Conservation (phyloP, 92 coral and sea anemone species). For the Anthopleura xanthogrammica region DNA sequence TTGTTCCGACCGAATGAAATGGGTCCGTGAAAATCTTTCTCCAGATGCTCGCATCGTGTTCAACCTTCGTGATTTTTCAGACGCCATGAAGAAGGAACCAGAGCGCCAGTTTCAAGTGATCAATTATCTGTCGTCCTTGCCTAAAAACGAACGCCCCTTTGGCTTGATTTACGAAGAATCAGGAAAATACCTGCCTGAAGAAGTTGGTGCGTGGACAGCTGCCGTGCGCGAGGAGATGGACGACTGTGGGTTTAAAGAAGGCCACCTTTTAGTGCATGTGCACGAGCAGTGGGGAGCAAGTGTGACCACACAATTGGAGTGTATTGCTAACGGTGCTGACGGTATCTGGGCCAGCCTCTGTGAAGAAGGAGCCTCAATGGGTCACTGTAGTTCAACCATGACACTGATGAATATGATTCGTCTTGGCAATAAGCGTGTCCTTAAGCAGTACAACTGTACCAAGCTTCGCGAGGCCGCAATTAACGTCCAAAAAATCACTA, state of each 20-base stretch:
- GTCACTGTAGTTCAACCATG: constrained; percentile 69
- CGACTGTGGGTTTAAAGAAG: constrained; percentile 49
- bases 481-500: constrained; percentile 58
- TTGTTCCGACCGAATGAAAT: constrained; percentile 41
- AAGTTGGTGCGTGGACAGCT: constrained; percentile 72
- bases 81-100: constrained; percentile 53
- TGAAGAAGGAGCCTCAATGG: constrained; percentile 78
- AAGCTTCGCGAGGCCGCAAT: constrained; percentile 72
- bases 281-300: constrained; percentile 77
- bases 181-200: constrained; percentile 71
- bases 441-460: constrained; percentile 50
- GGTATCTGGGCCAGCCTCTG: constrained; percentile 86
- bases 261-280: constrained; percentile 72
- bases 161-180: constrained; percentile 67
- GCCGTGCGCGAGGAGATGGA: constrained; percentile 64
- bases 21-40: constrained; percentile 67
- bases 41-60: constrained; percentile 55
- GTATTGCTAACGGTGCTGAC: constrained; percentile 71
- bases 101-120: constrained; percentile 57
- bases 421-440: constrained; percentile 52
- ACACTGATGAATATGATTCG: constrained; percentile 71
- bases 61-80: constrained; percentile 74
- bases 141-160: constrained; percentile 57
- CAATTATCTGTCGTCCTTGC: constrained; percentile 48
- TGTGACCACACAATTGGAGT: constrained; percentile 63